Percentiles rank a stretch among this genome's conserved stretches.
Evolutionary conservation across 2,797 vertebrate species (phyloP).

Genomic region (Falco cherrug): DNA sequence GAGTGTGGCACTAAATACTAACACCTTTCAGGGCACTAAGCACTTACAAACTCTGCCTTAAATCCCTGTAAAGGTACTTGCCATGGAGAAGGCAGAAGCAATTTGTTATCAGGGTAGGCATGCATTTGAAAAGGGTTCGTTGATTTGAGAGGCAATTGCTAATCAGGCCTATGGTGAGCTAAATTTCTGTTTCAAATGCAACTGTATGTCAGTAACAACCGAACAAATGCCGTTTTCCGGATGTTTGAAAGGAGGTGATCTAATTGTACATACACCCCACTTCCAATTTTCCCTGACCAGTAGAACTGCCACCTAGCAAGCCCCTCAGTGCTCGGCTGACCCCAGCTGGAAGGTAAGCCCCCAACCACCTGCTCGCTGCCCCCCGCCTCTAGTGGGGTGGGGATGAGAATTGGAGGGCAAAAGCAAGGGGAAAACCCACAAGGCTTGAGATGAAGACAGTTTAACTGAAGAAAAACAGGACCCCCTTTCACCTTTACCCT

Average conservation of each 20-base stretch:
- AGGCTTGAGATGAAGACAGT: neutral
- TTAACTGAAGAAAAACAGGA: neutral
- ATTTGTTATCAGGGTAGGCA: neutral
- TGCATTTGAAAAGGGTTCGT: neutral
- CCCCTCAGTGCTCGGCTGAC: neutral
- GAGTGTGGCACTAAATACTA: conserved; percentile 9
- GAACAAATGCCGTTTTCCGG: neutral
- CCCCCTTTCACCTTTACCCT: accelerated
- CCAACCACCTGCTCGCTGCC: neutral
- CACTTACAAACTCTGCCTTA: neutral
- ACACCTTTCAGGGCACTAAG: neutral
- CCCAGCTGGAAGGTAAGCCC: neutral
- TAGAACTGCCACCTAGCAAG: neutral
- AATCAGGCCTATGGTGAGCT: neutral
- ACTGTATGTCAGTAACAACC: neutral
- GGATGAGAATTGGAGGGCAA: neutral
- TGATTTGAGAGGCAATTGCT: conserved; percentile 1
- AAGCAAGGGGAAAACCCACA: neutral
- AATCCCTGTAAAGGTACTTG: neutral
- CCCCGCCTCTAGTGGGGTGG: neutral
- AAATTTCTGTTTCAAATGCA: neutral
- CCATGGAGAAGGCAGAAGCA: neutral
- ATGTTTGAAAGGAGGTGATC: neutral
- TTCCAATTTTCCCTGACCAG: neutral
- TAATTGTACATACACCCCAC: too few species aligned